These are phyloP conservation scores for Canis aureus DNA, from an alignment of 2,113 vertebrate genomes.

Conservation along the genomic window DNA sequence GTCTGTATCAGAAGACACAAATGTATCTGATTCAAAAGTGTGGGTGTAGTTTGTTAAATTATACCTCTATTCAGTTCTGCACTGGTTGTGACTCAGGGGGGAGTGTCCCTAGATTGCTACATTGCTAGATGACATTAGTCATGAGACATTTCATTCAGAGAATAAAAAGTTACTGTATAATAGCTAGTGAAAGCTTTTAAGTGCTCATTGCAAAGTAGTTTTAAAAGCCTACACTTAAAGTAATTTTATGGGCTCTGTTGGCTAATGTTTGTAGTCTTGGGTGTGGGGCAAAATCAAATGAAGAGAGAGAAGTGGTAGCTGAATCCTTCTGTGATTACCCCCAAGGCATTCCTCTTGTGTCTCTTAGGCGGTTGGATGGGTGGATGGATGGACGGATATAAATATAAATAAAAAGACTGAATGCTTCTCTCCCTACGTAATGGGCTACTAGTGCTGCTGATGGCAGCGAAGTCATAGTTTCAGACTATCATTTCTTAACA, in stretches of 20 bases:
- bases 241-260: conserved; percentile 65
- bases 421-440: neutral
- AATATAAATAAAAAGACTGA: neutral
- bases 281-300: neutral
- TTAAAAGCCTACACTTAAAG: conserved; percentile 48
- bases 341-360: neutral
- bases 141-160: conserved; percentile 60
- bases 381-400: neutral
- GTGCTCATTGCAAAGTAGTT: conserved; percentile 47
- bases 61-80: neutral
- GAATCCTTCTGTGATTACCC: neutral
- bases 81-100: conserved; percentile 48
- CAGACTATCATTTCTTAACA: neutral
- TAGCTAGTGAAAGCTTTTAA: conserved; percentile 75
- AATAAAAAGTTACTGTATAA: conserved; percentile 71
- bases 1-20: neutral
- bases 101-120: conserved; percentile 33
- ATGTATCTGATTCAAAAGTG: neutral
- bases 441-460: neutral
- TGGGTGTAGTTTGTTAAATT: neutral
- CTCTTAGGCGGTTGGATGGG: neutral
- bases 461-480: neutral
- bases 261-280: conserved; percentile 42
- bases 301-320: neutral
- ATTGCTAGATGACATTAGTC: conserved; percentile 57